A percentile compares a stretch with the other conserved stretches of the same genome.
phyloP scores from a whole-genome alignment of 2,113 vertebrate genomes.

The Equus przewalskii region DNA sequence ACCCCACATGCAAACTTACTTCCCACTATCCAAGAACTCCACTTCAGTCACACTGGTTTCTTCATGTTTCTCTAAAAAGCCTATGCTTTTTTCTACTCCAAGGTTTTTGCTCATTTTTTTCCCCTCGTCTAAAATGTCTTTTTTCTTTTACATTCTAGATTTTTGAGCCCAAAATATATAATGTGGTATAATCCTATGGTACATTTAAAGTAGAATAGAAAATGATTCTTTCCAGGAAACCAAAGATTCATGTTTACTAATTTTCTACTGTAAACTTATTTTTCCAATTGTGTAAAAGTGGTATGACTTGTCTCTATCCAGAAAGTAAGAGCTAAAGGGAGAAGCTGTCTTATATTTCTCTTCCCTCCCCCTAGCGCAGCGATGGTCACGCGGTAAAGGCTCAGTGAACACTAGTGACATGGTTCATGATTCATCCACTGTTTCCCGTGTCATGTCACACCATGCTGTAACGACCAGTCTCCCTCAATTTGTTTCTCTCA shows the following conservation, averaged over 20 bases:
- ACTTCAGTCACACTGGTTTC: not conserved
- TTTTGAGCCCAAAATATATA: not conserved
- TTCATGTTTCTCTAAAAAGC: not conserved
- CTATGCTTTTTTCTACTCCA: not conserved
- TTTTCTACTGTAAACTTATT: not conserved
- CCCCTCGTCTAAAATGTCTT: not conserved
- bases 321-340: not conserved
- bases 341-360: not conserved
- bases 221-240: not conserved
- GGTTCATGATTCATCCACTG: not conserved
- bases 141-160: not conserved
- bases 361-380: not conserved
- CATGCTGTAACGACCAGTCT: not conserved
- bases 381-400: not conserved
- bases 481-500: not conserved
- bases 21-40: not conserved
- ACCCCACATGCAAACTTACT: not conserved
- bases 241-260: not conserved
- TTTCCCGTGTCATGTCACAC: not conserved
- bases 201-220: not conserved
- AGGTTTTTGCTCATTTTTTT: not conserved
- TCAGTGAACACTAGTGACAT: not conserved
- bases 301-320: not conserved
- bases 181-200: not conserved
- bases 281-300: not conserved